Evolutionary conservation across 2,797 vertebrate genomes (phyloP).

Genomic region (Rhinophrynus dorsalis): DNA sequence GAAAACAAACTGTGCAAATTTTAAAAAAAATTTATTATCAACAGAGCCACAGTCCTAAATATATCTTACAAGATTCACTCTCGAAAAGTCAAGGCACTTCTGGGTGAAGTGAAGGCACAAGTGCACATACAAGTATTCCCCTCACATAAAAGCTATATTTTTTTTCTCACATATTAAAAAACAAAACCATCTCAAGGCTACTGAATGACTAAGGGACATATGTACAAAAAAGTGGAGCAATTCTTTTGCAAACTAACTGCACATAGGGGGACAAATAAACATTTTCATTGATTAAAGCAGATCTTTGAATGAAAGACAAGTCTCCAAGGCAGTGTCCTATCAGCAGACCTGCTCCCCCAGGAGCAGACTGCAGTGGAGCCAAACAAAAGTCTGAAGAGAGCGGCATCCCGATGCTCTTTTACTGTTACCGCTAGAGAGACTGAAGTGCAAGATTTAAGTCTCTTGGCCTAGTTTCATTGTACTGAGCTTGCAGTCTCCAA

Average conservation of each 20-base stretch:
- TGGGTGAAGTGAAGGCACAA: not conserved
- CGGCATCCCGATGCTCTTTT: too few species aligned
- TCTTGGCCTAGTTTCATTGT: too few species aligned
- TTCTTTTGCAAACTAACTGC: not conserved
- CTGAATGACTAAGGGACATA: too few species aligned
- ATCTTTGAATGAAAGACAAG: not conserved
- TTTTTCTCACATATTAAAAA: not conserved
- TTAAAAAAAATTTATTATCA: not conserved
- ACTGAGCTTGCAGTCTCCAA: too few species aligned
- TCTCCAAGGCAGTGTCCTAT: not conserved
- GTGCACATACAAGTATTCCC: not conserved
- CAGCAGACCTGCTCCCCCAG: too few species aligned
- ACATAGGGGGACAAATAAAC: not conserved
- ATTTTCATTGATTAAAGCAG: too few species aligned
- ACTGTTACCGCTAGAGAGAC: too few species aligned
- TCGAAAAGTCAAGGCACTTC: slow-evolving; percentile 17
- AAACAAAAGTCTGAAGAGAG: too few species aligned
- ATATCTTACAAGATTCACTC: slow-evolving; percentile 10
- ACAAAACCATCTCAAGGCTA: too few species aligned
- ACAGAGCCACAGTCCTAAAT: not conserved
- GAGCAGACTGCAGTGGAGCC: too few species aligned
- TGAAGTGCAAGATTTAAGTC: too few species aligned
- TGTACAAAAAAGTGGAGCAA: not conserved
- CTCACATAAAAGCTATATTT: not conserved
- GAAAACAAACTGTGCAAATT: not conserved